A percentile compares a stretch with the other conserved stretches of the same genome.
phyloP scores from a whole-genome alignment of 2,888 invertebrate species.

The Erynnis tages region DNA sequence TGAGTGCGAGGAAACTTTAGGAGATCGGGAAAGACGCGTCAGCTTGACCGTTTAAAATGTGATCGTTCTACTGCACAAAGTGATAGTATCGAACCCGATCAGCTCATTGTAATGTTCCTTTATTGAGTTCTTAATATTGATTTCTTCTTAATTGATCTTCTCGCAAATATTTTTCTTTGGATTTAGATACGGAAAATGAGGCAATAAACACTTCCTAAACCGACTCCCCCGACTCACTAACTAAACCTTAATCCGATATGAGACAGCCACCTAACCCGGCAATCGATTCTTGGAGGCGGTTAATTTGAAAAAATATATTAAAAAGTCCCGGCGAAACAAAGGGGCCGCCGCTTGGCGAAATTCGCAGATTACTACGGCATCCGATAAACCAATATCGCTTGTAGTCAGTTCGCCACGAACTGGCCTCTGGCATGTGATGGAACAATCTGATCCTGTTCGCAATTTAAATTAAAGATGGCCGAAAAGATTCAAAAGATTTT shows the following conservation, averaged over 20 bases:
- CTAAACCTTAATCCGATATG: background rate
- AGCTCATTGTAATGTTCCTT: too few relatives aligned
- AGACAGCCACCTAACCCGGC: conserved; percentile 36
- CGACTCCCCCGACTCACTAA: too few relatives aligned
- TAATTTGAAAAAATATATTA: conserved; percentile 65
- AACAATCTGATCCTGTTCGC: conserved; percentile 5
- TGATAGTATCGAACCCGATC: too few relatives aligned
- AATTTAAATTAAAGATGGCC: conserved; percentile 19
- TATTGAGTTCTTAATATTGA: too few relatives aligned
- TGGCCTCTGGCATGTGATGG: conserved; percentile 39
- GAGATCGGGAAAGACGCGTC: too few relatives aligned
- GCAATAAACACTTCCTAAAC: too few relatives aligned
- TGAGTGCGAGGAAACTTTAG: too few relatives aligned
- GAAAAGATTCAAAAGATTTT: conserved; percentile 5
- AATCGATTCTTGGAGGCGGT: conserved; percentile 64
- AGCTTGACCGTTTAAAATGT: too few relatives aligned
- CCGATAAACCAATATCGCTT: conserved; percentile 75
- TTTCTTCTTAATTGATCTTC: too few relatives aligned
- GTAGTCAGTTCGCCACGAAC: conserved; percentile 47
- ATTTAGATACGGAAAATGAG: too few relatives aligned
- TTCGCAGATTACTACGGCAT: conserved; percentile 76
- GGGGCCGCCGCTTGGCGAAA: conserved; percentile 67
- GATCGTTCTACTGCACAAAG: too few relatives aligned
- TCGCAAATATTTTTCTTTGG: too few relatives aligned
- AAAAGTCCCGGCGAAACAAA: conserved; percentile 66